Conservation (phyloP, 2,888 invertebrate genomes). For the Tuta absoluta region DNA sequence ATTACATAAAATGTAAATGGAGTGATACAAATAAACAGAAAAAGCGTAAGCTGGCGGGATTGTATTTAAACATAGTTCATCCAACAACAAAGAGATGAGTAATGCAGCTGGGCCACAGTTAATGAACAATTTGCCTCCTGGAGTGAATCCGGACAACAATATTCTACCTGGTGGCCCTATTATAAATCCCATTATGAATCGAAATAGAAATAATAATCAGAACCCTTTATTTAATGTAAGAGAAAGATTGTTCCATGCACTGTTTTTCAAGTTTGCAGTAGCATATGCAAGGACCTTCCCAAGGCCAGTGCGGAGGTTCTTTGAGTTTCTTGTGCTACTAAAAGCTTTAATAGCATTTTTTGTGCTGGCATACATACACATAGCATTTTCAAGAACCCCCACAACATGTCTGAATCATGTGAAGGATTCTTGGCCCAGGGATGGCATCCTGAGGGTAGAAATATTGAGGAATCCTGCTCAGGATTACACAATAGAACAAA, state of each 20-base stretch:
- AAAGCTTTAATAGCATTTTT: slow-evolving; percentile 91
- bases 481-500: slow-evolving; percentile 90
- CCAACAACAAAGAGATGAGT: slow-evolving; percentile 53
- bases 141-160: slow-evolving; percentile 78
- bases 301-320: slow-evolving; percentile 88
- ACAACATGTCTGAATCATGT: slow-evolving; percentile 96
- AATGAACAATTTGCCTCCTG: slow-evolving; percentile 72
- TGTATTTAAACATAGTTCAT: slow-evolving; percentile 18
- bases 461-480: slow-evolving; percentile 86
- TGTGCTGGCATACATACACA: slow-evolving; percentile 96
- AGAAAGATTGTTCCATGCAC: slow-evolving; percentile 95
- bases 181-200: slow-evolving; percentile 71
- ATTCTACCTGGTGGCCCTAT: slow-evolving; percentile 79
- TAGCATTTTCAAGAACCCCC: slow-evolving; percentile 95
- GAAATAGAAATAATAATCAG: slow-evolving; percentile 83
- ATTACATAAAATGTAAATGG: slow-evolving; percentile 53
- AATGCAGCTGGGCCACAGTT: slow-evolving; percentile 61
- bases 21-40: slow-evolving; percentile 26
- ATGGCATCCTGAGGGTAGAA: slow-evolving; percentile 96
- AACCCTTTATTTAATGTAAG: slow-evolving; percentile 92
- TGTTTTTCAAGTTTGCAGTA: slow-evolving; percentile 95
- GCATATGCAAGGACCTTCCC: slow-evolving; percentile 96
- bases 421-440: slow-evolving; percentile 94
- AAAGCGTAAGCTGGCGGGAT: slow-evolving; percentile 21
- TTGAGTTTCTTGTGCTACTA: slow-evolving; percentile 91